Base-by-base conservation (phyloP, 23 tunicate genomes). In the Trididemnum miniatum region DNA sequence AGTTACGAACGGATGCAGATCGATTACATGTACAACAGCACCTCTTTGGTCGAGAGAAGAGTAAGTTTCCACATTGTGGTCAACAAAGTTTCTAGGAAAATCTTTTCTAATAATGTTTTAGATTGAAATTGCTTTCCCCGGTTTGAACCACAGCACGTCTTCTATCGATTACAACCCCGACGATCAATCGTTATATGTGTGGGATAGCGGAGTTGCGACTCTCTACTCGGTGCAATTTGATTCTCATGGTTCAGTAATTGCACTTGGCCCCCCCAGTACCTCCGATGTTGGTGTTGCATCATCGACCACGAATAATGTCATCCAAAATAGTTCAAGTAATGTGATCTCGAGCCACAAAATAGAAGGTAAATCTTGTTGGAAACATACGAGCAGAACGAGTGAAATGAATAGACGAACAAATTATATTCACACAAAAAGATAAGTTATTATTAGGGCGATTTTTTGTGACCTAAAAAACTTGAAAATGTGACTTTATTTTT, bases 11-110 rank as follows among this genome's bases (percentile, higher is more conserved):
- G 89, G 20, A 85, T 86, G 31, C 81, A 59, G 29, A 88, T 96
- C 31, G 87, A 91, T 62, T 90, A 91, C 66, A 91, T 91, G 97
- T 96, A 80, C 86, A 89, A 96, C 62, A 91, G 91, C 12, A 83
- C 94, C 22, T 87, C 97, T 31, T 57, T 75, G n/a, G 35, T 54
- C 35, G 97, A 85, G 34, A 72, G 62, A 44, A 30, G 71, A 63
- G 97, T 91, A 40, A 69, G 91, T 57, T 4, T 49, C 15, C 57
- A 9, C 12, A 12, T 9, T 9, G 57, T 12, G 15, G 57, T 9
- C 15, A 12, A 18, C 57, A 9, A 49, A 9, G 12, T 9, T 49
- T 49, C 18, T 49, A 49, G 12, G 15, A 49, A 49, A 18, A 12
- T 49, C 18, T 49, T 49, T 9, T 62, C 67, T 12, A 20, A 5